Percentiles rank a stretch among this genome's conserved stretches.
These are phyloP conservation scores for Drosophila leonis DNA, from an alignment of 2,888 invertebrate species.

Conservation along the genomic window DNA sequence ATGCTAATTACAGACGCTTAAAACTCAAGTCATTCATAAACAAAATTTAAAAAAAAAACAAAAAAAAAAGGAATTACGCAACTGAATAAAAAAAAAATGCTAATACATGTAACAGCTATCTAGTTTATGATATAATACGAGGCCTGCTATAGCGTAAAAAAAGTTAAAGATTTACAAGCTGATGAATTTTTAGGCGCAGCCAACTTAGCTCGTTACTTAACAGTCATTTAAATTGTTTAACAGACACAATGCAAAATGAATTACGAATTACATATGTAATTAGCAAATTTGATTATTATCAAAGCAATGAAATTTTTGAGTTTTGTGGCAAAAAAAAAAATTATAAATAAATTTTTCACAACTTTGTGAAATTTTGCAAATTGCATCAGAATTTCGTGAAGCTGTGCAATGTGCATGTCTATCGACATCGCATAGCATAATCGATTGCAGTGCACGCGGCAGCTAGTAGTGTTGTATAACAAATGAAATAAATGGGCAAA, in stretches of 20 bases:
- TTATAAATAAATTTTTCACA: not conserved
- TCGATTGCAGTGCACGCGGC: slow-evolving; percentile 18
- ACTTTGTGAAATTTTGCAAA: slow-evolving; percentile 6
- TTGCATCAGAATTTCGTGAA: slow-evolving; percentile 4
- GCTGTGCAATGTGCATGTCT: not conserved
- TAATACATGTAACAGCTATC: too few species aligned
- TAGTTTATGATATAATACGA: slow-evolving; percentile 37
- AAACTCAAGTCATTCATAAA: slow-evolving; percentile 28
- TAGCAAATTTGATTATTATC: not conserved
- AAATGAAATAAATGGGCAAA: not conserved
- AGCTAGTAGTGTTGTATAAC: slow-evolving; percentile 44
- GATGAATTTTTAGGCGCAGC: not conserved
- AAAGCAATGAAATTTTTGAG: not conserved
- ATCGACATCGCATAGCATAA: slow-evolving; percentile 17
- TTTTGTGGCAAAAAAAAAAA: too few species aligned
- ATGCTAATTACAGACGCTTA: slow-evolving; percentile 51
- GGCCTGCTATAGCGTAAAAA: slow-evolving; percentile 2
- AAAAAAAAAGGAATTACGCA: slow-evolving; percentile 44
- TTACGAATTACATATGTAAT: not conserved
- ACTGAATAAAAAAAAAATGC: too few species aligned
- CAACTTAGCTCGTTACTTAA: not conserved
- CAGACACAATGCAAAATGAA: not conserved
- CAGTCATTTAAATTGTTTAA: not conserved
- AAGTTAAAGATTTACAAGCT: not conserved
- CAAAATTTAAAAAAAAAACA: slow-evolving; percentile 32